Percentiles rank a stretch among this genome's conserved stretches.
phyloP scores from a whole-genome alignment of 2,113 vertebrate species.

The Ictalurus furcatus region DNA sequence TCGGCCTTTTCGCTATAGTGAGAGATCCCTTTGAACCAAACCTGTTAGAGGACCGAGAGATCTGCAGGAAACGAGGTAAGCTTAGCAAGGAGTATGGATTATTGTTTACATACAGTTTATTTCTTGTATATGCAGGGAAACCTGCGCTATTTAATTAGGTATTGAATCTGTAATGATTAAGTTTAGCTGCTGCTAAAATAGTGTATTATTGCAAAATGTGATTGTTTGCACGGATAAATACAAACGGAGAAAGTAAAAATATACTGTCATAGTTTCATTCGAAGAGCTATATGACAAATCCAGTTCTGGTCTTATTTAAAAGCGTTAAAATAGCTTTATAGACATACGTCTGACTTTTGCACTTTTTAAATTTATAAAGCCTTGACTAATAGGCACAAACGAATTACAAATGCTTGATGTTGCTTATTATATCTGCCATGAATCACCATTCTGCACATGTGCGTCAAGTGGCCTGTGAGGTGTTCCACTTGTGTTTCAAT shows the following conservation, averaged over 20 bases:
- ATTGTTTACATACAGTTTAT: neutral
- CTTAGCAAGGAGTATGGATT: neutral
- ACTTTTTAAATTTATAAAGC: neutral
- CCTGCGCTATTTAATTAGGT: neutral
- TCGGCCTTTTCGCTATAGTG: neutral
- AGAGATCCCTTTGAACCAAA: slow-evolving; percentile 11
- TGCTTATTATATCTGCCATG: slow-evolving; percentile 37
- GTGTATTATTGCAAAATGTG: neutral
- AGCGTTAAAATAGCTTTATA: neutral
- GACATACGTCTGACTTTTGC: neutral
- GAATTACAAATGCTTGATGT: neutral
- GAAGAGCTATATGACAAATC: neutral
- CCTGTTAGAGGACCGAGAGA: slow-evolving; percentile 6
- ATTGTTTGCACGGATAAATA: neutral
- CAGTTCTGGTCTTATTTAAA: neutral
- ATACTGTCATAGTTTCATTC: no score
- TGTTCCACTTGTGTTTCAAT: slow-evolving; percentile 50
- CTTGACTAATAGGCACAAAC: slow-evolving; percentile 23
- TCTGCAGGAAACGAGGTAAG: slow-evolving; percentile 31
- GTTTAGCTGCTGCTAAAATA: neutral
- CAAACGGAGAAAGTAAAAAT: neutral
- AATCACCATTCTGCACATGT: slow-evolving; percentile 51
- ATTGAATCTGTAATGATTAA: neutral
- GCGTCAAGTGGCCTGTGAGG: slow-evolving; percentile 49
- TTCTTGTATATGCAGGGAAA: neutral